These are phyloP conservation scores for Heterodera carotae DNA, from an alignment of 1,140 invertebrate genomes.

Conservation along the genomic window DNA sequence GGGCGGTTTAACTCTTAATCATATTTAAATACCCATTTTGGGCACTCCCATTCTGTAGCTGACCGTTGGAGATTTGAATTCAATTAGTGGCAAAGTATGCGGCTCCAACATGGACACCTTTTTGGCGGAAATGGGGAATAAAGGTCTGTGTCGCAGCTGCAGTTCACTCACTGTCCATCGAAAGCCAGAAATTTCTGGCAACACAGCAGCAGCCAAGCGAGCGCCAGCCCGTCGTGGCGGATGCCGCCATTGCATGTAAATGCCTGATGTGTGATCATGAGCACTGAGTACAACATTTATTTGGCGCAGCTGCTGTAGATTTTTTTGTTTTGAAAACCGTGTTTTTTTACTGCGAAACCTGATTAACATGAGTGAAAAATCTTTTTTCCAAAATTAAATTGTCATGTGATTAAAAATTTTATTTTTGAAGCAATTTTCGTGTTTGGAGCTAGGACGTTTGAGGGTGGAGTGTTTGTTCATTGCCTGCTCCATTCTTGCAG, in stretches of 20 bases:
- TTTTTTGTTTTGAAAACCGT: no score
- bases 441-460: no score
- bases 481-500: constrained; percentile 30
- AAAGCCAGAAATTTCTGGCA: background rate
- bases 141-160: no score
- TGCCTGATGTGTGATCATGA: constrained; percentile 38
- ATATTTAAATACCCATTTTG: constrained; percentile 33
- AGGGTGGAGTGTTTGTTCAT: background rate
- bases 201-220: constrained; percentile 6
- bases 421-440: no score
- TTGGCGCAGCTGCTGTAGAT: background rate
- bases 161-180: no score
- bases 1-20: background rate
- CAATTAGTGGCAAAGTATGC: constrained; percentile 22
- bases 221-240: background rate
- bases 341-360: no score
- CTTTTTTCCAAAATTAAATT: no score
- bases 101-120: constrained; percentile 13
- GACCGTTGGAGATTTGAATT: constrained; percentile 42
- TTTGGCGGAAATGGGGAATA: background rate
- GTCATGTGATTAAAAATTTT: no score
- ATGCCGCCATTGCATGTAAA: constrained; percentile 16
- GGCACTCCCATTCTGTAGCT: constrained; percentile 50
- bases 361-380: no score
- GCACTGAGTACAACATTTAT: constrained; percentile 45